phyloP scores from a whole-genome alignment of 2,797 vertebrate species.

The Mycteria americana region DNA sequence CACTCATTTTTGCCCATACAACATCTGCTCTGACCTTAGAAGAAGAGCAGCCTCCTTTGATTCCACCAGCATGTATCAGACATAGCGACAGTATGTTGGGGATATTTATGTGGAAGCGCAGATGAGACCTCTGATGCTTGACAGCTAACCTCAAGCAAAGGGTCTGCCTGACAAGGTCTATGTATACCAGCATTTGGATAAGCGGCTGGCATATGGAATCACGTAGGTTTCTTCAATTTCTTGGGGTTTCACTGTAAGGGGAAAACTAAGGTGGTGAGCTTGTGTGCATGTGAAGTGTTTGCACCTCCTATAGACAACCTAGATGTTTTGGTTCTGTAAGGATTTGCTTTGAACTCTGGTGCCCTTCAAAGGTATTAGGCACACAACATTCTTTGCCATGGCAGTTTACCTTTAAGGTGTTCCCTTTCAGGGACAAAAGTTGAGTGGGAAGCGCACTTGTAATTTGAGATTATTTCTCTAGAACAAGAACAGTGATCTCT shows the following conservation, averaged over 20 bases:
- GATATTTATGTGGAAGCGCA: neutral
- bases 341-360: neutral
- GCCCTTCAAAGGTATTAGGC: neutral
- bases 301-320: neutral
- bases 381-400: neutral
- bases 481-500: neutral
- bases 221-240: neutral
- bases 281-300: neutral
- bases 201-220: neutral
- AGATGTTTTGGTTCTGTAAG: neutral
- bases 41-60: neutral
- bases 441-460: neutral
- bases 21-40: neutral
- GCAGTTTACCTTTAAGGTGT: neutral
- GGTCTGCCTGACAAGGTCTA: neutral
- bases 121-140: neutral
- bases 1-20: neutral
- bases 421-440: neutral
- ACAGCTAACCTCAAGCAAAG: neutral
- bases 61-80: neutral
- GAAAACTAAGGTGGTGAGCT: neutral
- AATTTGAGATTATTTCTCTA: too few relatives aligned
- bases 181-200: neutral
- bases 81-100: rapidly evolving
- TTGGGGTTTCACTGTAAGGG: neutral